Base-by-base conservation (phyloP, 2,888 invertebrate genomes). In the Netelia melanura region DNA sequence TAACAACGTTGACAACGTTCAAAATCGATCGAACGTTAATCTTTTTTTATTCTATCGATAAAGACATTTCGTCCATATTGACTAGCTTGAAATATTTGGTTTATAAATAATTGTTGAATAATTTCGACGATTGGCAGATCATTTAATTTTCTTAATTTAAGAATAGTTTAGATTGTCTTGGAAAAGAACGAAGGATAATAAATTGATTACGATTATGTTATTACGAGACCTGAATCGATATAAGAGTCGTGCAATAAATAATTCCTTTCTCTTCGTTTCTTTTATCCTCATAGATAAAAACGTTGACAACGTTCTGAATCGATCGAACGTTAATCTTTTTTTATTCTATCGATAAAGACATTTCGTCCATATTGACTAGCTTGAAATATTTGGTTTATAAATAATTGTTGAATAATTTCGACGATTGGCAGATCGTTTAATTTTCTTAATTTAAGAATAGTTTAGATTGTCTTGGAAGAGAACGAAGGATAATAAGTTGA, bases 251-350 rank as follows among this genome's bases (percentile, higher is more conserved):
- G 25, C 14, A 44, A 74, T 78, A 52, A 23, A 48, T 62, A 64
- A 78, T 83, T 68, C n/a, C 38, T 25, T 70, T 58, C 56, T 30
- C 43, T 62, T 17, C 8, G 0, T 8, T 68, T 61, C 21, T 21
- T 9, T 62, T 43, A 10, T 10, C 3, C 25, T 43, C 21, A 48
- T 92, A 95, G 95, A 89, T 95, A 90, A n/a, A n/a, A n/a, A n/a
- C n/a, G n/a, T n/a, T n/a, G n/a, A n/a, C n/a, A n/a, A n/a, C n/a
- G 17, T 17, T 17, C 17, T 17, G 17, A 17, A 17, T 17, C 17
- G 17, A 17, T 17, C 17, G 17, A 17, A 17, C 17, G 17, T 17
- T 17, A 17, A 17, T 17, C 17, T 17, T 17, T 17, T 17, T 17
- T 17, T 0, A 17, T 17, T 17, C 17, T n/a, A 52, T 52, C 11